These are phyloP conservation scores for Neoarius graeffei DNA, from an alignment of 2,113 vertebrate genomes.

Conservation along the genomic window DNA sequence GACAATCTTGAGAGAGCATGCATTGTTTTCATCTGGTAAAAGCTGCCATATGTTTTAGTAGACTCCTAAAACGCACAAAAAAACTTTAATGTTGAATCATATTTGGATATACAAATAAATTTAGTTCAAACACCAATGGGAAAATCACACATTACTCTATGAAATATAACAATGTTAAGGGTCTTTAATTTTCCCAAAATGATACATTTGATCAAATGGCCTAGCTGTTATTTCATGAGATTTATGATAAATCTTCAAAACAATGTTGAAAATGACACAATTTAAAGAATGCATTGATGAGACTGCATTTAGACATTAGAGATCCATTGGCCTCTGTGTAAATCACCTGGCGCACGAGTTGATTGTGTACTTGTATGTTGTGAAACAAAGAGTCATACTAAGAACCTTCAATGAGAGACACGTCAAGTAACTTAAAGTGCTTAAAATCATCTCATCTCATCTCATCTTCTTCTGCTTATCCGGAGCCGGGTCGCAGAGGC, in stretches of 20 bases:
- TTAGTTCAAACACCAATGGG: neutral
- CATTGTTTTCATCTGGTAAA: neutral
- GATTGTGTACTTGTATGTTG: slow-evolving; percentile 57
- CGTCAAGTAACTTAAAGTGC: neutral
- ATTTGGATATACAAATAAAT: neutral
- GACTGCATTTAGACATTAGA: neutral
- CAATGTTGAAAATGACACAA: neutral
- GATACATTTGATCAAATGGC: neutral
- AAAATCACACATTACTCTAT: neutral
- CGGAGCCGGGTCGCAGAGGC: too few species aligned
- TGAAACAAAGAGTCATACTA: slow-evolving; percentile 67
- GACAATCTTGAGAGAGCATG: neutral
- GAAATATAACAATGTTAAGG: neutral
- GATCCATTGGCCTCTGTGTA: neutral
- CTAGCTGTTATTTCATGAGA: neutral
- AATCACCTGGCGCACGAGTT: slow-evolving; percentile 15
- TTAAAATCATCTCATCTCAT: too few species aligned
- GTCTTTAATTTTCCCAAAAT: neutral
- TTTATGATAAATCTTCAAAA: neutral
- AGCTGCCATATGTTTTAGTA: neutral
- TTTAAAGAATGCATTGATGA: neutral
- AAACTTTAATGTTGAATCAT: neutral
- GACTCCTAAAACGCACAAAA: neutral
- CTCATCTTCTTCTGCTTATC: too few species aligned
- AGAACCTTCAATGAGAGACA: neutral